A percentile compares a stretch with the other conserved stretches of the same genome.
Evolutionary conservation across 2,113 vertebrate species (phyloP).

Genomic region (Arenaria interpres): DNA sequence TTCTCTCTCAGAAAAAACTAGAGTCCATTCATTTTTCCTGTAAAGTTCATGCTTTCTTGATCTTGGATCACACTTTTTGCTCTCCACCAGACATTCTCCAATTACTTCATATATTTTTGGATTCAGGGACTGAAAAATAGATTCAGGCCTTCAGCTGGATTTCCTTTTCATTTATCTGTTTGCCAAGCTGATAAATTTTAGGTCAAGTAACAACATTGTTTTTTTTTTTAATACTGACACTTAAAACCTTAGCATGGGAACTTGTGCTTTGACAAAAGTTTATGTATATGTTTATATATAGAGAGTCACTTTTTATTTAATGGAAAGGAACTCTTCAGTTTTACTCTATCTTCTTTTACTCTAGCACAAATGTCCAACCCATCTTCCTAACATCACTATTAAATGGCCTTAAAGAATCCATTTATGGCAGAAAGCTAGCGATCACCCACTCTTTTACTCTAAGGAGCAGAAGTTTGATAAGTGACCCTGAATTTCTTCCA

Average conservation of each 20-base stretch:
- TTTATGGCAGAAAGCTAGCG: not conserved
- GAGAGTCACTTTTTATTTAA: not conserved
- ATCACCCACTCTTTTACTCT: not conserved
- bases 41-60: not conserved
- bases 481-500: constrained; percentile 52
- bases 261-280: not conserved
- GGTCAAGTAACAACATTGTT: not conserved
- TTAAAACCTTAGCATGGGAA: not conserved
- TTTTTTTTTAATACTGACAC: not conserved
- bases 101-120: not conserved
- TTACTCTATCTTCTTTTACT: not conserved
- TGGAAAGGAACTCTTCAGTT: not conserved
- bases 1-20: not conserved
- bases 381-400: not conserved
- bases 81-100: not conserved
- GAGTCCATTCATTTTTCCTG: not conserved
- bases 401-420: not conserved
- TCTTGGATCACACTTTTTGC: not conserved
- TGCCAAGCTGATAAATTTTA: not conserved
- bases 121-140: not conserved
- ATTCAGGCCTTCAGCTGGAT: not conserved
- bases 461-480: constrained; percentile 13
- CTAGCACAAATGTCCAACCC: not conserved
- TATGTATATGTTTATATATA: not conserved
- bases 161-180: not conserved